These are phyloP conservation scores for Lucifuga dentata DNA, from an alignment of 2,113 vertebrate genomes.

Conservation along the genomic window DNA sequence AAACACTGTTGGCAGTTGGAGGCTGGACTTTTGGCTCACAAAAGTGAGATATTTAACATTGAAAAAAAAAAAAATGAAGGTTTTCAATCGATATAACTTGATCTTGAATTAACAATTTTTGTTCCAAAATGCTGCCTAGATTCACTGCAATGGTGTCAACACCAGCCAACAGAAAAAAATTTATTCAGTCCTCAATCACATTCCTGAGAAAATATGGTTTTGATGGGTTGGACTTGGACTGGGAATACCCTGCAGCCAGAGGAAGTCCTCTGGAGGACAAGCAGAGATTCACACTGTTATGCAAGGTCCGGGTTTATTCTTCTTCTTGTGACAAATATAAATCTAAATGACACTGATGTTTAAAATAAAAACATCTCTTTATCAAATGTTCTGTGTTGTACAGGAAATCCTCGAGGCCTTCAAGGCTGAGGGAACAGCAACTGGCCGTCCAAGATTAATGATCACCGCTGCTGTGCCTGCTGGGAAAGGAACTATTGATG, in stretches of 20 bases:
- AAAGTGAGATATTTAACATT: constrained; percentile 76
- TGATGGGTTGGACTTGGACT: constrained; percentile 86
- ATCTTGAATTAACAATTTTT: constrained; percentile 1
- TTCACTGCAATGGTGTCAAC: constrained; percentile 81
- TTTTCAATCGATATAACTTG: not conserved
- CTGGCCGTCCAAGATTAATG: constrained; percentile 69
- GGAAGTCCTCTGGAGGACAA: constrained; percentile 84
- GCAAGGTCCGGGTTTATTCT: constrained; percentile 71
- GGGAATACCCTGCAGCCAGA: constrained; percentile 83
- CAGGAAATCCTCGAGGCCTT: constrained; percentile 83
- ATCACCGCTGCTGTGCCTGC: constrained; percentile 82
- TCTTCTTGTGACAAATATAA: no score
- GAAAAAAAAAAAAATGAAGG: not conserved
- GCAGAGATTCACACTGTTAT: constrained; percentile 80
- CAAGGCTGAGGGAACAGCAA: constrained; percentile 64
- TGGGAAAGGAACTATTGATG: constrained; percentile 71
- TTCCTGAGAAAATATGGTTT: constrained; percentile 80
- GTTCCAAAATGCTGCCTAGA: constrained; percentile 14
- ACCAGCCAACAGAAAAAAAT: constrained; percentile 71
- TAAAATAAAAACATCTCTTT: not conserved
- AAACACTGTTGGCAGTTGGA: constrained; percentile 87
- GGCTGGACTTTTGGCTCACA: constrained; percentile 86
- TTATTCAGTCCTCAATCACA: constrained; percentile 83
- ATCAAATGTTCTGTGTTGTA: not conserved
- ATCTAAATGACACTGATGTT: not conserved